A percentile compares a stretch with the other conserved stretches of the same genome.
These are phyloP conservation scores for Fregata magnificens DNA, from an alignment of 2,113 vertebrate species.

Conservation along the genomic window DNA sequence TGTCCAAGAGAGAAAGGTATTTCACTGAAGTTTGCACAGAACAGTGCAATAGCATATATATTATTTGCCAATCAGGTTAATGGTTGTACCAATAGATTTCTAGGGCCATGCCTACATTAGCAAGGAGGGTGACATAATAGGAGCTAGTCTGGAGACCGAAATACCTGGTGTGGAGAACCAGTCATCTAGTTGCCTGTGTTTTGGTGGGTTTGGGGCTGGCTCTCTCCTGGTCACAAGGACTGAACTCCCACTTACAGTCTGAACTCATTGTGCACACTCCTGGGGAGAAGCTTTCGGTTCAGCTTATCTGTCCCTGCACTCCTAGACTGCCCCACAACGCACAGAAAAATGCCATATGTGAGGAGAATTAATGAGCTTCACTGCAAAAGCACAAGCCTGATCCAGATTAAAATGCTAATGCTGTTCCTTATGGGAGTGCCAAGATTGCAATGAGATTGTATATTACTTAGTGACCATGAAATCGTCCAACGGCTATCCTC, in stretches of 20 bases:
- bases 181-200: neutral
- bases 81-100: neutral
- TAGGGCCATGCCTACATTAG: neutral
- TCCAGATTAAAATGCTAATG: neutral
- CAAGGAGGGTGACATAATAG: neutral
- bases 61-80: neutral
- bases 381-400: neutral
- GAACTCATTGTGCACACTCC: neutral
- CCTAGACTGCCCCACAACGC: accelerated
- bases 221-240: neutral
- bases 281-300: neutral
- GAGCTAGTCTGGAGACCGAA: neutral
- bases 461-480: neutral
- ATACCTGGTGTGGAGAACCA: neutral
- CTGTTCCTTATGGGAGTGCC: neutral
- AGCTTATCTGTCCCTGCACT: neutral
- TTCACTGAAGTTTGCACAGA: neutral
- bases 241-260: neutral
- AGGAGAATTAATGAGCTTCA: neutral
- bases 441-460: neutral
- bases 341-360: accelerated
- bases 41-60: neutral
- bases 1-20: neutral
- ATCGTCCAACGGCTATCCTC: neutral
- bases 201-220: neutral